A percentile compares a stretch with the other conserved stretches of the same genome.
Conservation (phyloP, 1,140 invertebrate species). For the Drosophila nikananu region DNA sequence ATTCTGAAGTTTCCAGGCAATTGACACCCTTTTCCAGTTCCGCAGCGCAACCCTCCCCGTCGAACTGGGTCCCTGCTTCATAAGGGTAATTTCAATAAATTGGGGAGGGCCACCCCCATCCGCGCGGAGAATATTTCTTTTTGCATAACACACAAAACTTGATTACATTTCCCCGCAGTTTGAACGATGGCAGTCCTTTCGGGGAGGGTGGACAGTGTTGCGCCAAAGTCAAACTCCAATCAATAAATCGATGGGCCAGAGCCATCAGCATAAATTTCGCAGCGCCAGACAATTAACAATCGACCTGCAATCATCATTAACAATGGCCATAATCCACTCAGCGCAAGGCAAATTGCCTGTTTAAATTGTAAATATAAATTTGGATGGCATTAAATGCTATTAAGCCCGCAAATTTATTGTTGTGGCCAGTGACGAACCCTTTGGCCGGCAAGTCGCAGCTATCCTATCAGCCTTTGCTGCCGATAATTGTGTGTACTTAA, state of each 20-base stretch:
- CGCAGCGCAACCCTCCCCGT: slow-evolving; percentile 50
- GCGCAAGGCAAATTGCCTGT: slow-evolving; percentile 67
- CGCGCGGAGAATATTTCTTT: slow-evolving; percentile 45
- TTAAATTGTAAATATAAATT: slow-evolving; percentile 81
- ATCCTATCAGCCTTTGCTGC: slow-evolving; percentile 6
- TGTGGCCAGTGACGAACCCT: slow-evolving; percentile 26
- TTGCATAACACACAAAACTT: slow-evolving; percentile 65
- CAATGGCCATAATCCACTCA: slow-evolving; percentile 80
- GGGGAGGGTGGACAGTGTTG: slow-evolving; percentile 5
- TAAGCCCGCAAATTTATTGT: slow-evolving; percentile 68
- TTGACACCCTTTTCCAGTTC: slow-evolving; percentile 79
- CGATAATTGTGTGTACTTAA: slow-evolving; percentile 80
- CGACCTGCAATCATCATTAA: slow-evolving; percentile 79
- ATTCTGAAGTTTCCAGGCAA: slow-evolving; percentile 68
- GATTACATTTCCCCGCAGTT: slow-evolving; percentile 55
- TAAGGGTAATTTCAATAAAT: slow-evolving; percentile 83
- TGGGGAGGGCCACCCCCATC: slow-evolving; percentile 17
- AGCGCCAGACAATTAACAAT: slow-evolving; percentile 73
- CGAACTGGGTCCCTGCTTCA: slow-evolving; percentile 25
- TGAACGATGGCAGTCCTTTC: slow-evolving; percentile 30
- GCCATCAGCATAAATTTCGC: slow-evolving; percentile 77
- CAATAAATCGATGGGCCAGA: slow-evolving; percentile 77
- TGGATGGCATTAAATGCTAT: slow-evolving; percentile 79
- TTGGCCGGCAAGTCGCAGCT: slow-evolving; percentile 6
- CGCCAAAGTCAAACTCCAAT: slow-evolving; percentile 47